Evolutionary conservation across 2,888 invertebrate genomes (phyloP), one percentile per base, ranked within the genome.

Genomic region (Smittia aterrima): DNA sequence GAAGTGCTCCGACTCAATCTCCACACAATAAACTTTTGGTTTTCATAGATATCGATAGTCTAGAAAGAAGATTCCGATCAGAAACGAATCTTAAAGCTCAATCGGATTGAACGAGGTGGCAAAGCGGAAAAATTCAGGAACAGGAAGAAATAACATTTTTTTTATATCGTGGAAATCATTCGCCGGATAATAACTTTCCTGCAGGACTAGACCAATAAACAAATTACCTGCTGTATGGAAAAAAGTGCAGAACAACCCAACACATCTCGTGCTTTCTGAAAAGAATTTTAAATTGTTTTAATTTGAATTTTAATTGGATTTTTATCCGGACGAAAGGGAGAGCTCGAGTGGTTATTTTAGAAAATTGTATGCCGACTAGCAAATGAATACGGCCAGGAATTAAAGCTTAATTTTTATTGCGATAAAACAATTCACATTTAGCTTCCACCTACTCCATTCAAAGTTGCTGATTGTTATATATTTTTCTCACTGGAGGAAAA

Each of bases 231-330:
- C 1, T n/a, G 24, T 58, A 22, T 7, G 16, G 47, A 47, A 47
- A n/a, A 47, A 47, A 7, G 47, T 47, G 7, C 13, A 47, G 47
- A 47, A 47, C 62, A 9, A 20, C 9, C 0, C 11, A 66, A 18
- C 27, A 66, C 16, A 66, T 66, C 66, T 27, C 66, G 22, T 68
- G 41, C 54, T 25, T 6, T 13, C 70, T 58, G 25, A 72, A 72
- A 72, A 72, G 27, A 32, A 62, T 72, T 72, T 72, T 72, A 71
- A 54, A 62, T 54, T 53, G 70, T 71, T 71, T 71, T 71, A 71
- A 71, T 71, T 71, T 71, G 70, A 72, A 72, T 72, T 72, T 72
- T 72, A 72, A 72, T 72, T 72, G 72, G 72, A 72, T 72, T 72
- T 72, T 72, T 62, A 53, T 70, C 9, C 70, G 25, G 53, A 47